Evolutionary conservation across 37 sponge, comb jelly and placozoan genomes (phyloP).

Genomic region (Ephydatia muelleri): DNA sequence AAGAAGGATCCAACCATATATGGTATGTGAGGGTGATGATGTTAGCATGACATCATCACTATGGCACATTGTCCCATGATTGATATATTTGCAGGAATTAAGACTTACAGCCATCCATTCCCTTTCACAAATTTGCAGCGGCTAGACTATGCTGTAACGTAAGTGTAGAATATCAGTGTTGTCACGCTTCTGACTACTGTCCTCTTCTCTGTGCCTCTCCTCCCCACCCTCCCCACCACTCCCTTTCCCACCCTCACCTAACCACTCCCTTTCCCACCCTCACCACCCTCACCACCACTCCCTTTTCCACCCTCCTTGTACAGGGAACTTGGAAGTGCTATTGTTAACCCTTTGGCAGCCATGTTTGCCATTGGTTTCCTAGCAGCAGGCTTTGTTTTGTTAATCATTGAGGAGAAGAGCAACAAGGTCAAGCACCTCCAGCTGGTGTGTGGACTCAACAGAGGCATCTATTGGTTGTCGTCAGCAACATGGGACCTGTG

Average conservation of each 20-base stretch:
- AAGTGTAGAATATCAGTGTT: neutral
- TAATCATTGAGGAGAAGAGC: slow-evolving; percentile 79
- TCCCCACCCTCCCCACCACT: too few species aligned
- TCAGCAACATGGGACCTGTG: slow-evolving; percentile 85
- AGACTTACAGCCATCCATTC: slow-evolving; percentile 63
- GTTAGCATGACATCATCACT: neutral
- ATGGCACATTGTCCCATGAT: neutral
- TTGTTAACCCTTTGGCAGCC: slow-evolving; percentile 73
- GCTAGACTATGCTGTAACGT: slow-evolving; percentile 6
- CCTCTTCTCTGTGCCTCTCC: neutral
- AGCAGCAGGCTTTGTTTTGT: slow-evolving; percentile 73
- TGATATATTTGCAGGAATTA: slow-evolving; percentile 42
- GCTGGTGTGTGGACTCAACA: slow-evolving; percentile 85
- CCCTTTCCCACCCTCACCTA: neutral
- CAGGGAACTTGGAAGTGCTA: slow-evolving; percentile 60
- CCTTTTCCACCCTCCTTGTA: neutral
- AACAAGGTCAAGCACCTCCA: slow-evolving; percentile 81
- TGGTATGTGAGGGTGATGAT: slow-evolving; percentile 37
- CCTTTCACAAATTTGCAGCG: slow-evolving; percentile 35
- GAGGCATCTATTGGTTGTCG: slow-evolving; percentile 81
- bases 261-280: neutral
- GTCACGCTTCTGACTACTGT: neutral
- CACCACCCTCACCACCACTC: too few species aligned
- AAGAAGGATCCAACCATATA: slow-evolving; percentile 33
- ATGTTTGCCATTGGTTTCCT: slow-evolving; percentile 90